A percentile compares a stretch with the other conserved stretches of the same genome.
Conservation (phyloP, 2,888 invertebrate genomes). For the Ypsolopha sequella region DNA sequence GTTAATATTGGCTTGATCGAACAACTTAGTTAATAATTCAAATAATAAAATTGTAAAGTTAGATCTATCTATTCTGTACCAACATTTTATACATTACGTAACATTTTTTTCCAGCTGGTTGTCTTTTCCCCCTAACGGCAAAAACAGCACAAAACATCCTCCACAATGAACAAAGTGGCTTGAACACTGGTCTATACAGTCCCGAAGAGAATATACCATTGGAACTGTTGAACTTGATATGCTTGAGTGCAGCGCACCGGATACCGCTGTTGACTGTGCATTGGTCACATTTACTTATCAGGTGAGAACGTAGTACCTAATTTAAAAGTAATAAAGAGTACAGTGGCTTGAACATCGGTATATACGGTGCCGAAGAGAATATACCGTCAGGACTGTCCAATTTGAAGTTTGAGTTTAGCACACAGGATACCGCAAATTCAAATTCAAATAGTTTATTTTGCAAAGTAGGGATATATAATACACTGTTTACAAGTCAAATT, state of each 20-base stretch:
- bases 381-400: conserved; percentile 69
- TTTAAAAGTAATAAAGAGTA: conserved; percentile 58
- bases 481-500: too few species aligned
- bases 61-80: background rate
- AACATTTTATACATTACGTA: background rate
- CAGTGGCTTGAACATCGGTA: conserved; percentile 55
- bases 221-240: conserved; percentile 66
- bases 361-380: conserved; percentile 62
- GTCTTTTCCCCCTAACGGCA: conserved; percentile 54
- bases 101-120: conserved; percentile 39
- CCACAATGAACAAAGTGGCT: conserved; percentile 59
- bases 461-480: too few species aligned
- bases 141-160: conserved; percentile 58
- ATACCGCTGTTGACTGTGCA: conserved; percentile 79
- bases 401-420: conserved; percentile 65
- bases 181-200: conserved; percentile 59
- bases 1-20: too few species aligned
- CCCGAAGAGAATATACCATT: conserved; percentile 67
- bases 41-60: background rate
- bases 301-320: conserved; percentile 28
- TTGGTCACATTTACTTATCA: conserved; percentile 83
- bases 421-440: conserved; percentile 79
- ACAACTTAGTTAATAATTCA: too few species aligned
- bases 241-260: conserved; percentile 72
- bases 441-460: too few species aligned